Evolutionary conservation across 1,140 invertebrate genomes (phyloP), one percentile per base, ranked within the genome.

Genomic region (Lepidurus packardi): DNA sequence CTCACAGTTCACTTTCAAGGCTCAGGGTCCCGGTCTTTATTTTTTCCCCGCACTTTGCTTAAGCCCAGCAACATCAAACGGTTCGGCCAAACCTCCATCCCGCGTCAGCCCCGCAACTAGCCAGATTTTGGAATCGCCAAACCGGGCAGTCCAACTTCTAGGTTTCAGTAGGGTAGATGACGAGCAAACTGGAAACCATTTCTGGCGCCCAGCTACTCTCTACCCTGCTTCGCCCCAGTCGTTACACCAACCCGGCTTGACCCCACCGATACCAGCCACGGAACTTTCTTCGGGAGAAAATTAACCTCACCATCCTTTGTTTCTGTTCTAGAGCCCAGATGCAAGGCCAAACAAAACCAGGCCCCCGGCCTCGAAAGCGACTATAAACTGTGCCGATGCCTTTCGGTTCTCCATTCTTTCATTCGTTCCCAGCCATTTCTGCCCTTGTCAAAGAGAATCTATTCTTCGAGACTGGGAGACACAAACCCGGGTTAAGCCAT

Each of bases 401-500:
- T 47, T 47, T 47, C 2, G 2, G 45, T 47, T 1, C 2, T 47
- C 45, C 2, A 47, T 47, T 47, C 2, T 47, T 47, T 1, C 45
- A 47, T 47, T 47, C 45, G 45, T 47, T 47, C 2, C 45, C 45
- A 1, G 45, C 1, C 45, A 47, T 47, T 47, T 47, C 45, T 47
- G 45, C 45, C 45, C 45, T 47, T 47, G 1, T 2, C 45, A 47
- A 47, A 47, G 45, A 47, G 45, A 47, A 47, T 47, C 45, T 2
- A 47, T 16, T 16, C 45, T 47, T 1, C 1, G 45, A 47, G 45
- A 47, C 45, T 47, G 16, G 45, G 45, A 47, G 45, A 47, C 45
- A 47, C 45, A 47, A 47, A 47, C 45, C 45, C 45, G 45, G 45
- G 45, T 47, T 47, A 47, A 47, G 45, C 45, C 45, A 47, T 47